Percentiles rank a stretch among this genome's conserved stretches.
phyloP scores from a whole-genome alignment of 2,888 invertebrate species.

The Eupithecia subfuscata region DNA sequence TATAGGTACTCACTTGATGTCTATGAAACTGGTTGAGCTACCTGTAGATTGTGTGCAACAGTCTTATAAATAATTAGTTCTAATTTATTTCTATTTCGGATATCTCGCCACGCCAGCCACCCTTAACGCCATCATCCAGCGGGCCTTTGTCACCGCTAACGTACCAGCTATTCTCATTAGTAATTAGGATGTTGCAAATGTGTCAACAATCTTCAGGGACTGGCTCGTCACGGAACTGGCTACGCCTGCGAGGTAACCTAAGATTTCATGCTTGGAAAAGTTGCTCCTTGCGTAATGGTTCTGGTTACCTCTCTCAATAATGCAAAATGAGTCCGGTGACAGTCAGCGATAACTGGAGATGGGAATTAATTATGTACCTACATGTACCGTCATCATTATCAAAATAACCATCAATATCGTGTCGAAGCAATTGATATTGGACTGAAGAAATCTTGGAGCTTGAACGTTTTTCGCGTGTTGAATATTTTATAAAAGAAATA shows the following conservation, averaged over 20 bases:
- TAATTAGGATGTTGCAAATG: conserved; percentile 33
- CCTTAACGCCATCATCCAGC: too few relatives aligned
- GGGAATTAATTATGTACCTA: background rate
- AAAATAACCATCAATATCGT: background rate
- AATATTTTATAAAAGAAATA: background rate
- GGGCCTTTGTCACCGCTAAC: too few relatives aligned
- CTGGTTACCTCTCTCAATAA: conserved; percentile 10
- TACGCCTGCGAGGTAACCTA: conserved; percentile 29
- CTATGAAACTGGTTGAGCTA: too few relatives aligned
- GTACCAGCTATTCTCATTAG: too few relatives aligned
- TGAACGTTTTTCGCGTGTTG: background rate
- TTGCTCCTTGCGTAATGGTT: conserved; percentile 19
- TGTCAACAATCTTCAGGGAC: conserved; percentile 30
- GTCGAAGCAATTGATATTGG: background rate
- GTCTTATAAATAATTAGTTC: too few relatives aligned
- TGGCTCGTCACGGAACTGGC: conserved; percentile 30
- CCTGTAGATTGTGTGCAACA: too few relatives aligned
- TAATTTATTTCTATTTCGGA: too few relatives aligned
- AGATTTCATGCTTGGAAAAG: conserved; percentile 31
- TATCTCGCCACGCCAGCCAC: too few relatives aligned
- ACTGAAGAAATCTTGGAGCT: background rate
- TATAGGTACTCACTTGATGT: too few relatives aligned
- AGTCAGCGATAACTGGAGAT: background rate
- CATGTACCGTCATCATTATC: background rate
- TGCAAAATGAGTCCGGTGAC: background rate